Conservation (phyloP, 2,113 vertebrate species). For the Odocoileus hemionus region DNA sequence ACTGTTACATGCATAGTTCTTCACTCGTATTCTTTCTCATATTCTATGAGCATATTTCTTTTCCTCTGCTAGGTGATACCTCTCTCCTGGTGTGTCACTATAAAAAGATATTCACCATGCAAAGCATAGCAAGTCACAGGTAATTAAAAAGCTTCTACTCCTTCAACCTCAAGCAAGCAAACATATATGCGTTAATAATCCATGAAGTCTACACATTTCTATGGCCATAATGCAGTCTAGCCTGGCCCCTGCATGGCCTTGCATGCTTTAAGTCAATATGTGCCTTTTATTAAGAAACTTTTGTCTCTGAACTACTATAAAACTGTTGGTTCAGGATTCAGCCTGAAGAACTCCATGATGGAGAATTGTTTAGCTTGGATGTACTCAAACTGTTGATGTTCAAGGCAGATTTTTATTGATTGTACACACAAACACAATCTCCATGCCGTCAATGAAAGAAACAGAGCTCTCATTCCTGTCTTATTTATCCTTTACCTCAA, state of each 20-base stretch:
- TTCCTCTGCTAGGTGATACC: neutral
- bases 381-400: neutral
- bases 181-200: neutral
- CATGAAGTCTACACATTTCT: neutral
- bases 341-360: neutral
- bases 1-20: neutral
- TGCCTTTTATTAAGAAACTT: neutral
- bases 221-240: neutral
- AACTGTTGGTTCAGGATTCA: neutral
- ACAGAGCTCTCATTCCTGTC: neutral
- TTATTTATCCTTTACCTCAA: neutral
- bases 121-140: neutral
- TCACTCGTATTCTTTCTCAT: neutral
- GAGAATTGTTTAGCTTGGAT: neutral
- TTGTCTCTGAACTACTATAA: neutral
- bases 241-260: accelerated
- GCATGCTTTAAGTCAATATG: neutral
- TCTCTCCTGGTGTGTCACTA: neutral
- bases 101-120: neutral
- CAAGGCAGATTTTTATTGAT: neutral
- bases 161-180: neutral
- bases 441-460: neutral
- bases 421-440: neutral
- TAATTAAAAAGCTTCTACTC: neutral
- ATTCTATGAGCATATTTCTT: neutral